A percentile compares a stretch with the other conserved stretches of the same genome.
Evolutionary conservation across 1,140 invertebrate species (phyloP).

Genomic region (Tetranychus cinnabarinus): DNA sequence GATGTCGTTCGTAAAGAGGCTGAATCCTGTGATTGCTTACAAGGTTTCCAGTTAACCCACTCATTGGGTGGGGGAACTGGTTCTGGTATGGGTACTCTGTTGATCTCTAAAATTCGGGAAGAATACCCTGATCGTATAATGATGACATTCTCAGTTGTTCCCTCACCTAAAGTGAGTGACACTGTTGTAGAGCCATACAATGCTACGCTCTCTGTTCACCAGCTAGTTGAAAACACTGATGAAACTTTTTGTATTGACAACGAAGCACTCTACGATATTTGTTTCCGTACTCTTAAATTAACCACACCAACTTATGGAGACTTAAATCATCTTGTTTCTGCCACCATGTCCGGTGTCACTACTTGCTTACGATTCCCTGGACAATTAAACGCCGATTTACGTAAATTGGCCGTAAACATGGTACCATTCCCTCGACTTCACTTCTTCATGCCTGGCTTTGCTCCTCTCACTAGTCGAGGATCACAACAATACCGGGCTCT

Average conservation of each 20-base stretch:
- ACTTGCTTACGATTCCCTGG: slow-evolving; percentile 36
- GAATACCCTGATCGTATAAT: slow-evolving; percentile 18
- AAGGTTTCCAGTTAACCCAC: slow-evolving; percentile 26
- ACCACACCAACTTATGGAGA: slow-evolving; percentile 27
- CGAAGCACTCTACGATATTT: slow-evolving; percentile 27
- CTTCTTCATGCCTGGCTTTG: slow-evolving; percentile 41
- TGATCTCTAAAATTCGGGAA: slow-evolving; percentile 18
- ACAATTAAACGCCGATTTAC: slow-evolving; percentile 49
- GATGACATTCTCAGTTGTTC: slow-evolving; percentile 14
- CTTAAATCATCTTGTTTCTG: slow-evolving; percentile 27
- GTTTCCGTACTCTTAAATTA: slow-evolving; percentile 23
- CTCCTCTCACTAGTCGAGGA: slow-evolving; percentile 60
- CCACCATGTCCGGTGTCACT: slow-evolving; percentile 33
- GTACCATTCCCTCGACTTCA: slow-evolving; percentile 55
- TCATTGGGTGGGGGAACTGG: slow-evolving; percentile 19
- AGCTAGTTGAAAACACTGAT: slow-evolving; percentile 25
- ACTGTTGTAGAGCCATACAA: slow-evolving; percentile 34
- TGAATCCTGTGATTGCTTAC: slow-evolving; percentile 41
- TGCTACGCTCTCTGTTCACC: slow-evolving; percentile 24
- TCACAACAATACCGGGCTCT: slow-evolving; percentile 49
- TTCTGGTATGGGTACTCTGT: slow-evolving; percentile 18
- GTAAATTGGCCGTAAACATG: slow-evolving; percentile 92
- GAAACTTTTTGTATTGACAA: slow-evolving; percentile 28
- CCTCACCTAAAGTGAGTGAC: slow-evolving; percentile 16
- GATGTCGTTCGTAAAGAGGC: slow-evolving; percentile 68